Base-by-base conservation (phyloP, 1,140 invertebrate species). In the Hormaphis cornu region DNA sequence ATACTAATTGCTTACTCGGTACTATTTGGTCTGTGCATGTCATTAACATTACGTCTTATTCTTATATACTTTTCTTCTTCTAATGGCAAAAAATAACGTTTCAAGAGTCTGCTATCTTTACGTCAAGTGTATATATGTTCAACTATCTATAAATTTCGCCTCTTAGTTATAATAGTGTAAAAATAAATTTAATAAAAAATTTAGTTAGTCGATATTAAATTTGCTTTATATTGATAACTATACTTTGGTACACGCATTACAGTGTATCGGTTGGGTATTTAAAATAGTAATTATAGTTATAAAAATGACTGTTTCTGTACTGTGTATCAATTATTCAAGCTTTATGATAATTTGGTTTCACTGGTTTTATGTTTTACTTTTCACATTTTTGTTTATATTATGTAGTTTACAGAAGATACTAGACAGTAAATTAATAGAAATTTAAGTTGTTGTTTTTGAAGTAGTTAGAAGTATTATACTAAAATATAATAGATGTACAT, bases 1-100 rank as follows among this genome's bases (percentile, higher is more conserved):
- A n/a, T n/a, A 12, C 37, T 40, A 24, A 30, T 48, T 66, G 61
- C 61, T 58, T 48, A 66, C 46, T 66, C 61, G 50, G 61, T 66
- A 66, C 61, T 50, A n/a, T n/a, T 33, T 66, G 20, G 18, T 66
- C 61, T 8, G 9, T 50, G 61, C 61, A 66, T 66, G 61, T 50
- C n/a, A 58, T 28, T 63, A 44, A 26, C 12, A 66, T 50, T 14
- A 12, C 61, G 26, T 66, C 14, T 66, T 22, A 28, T 30, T 30
- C 3, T 30, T 54, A 16, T 33, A 46, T n/a, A 46, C 12, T 18
- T 33, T 30, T 54, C 54, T 54, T 54, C 28, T 54, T 54, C 28
- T 54, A 52, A 33, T 14, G 18, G 35, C 12, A 26, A 5, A 12
- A 33, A 54, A 66, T 24, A 22, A 66, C 20, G 3, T 30, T 63